Conservation (phyloP, 2,888 invertebrate genomes). For the Epiblema foenella region DNA sequence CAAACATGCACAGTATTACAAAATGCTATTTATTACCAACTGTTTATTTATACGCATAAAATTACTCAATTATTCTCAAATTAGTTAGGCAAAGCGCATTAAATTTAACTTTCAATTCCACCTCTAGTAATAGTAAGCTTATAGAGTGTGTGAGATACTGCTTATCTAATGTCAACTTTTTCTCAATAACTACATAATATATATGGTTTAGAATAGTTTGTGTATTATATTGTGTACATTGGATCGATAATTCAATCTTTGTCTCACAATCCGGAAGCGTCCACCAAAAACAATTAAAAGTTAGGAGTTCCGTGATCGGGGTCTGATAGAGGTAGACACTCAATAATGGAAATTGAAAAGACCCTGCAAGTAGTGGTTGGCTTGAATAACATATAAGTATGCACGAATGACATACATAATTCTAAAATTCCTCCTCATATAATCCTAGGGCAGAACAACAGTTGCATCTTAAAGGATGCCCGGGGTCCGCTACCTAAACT, state of each 20-base stretch:
- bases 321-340: not conserved
- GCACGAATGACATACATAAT: too few relatives aligned
- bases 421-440: too few relatives aligned
- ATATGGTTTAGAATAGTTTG: not conserved
- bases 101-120: not conserved
- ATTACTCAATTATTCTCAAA: not conserved
- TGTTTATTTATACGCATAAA: not conserved
- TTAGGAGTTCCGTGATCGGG: conserved; percentile 11
- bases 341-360: conserved; percentile 7
- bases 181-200: not conserved
- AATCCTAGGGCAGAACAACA: too few relatives aligned
- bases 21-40: too few relatives aligned
- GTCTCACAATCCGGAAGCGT: not conserved
- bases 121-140: too few relatives aligned
- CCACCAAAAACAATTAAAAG: conserved; percentile 18
- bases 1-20: not conserved
- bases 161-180: not conserved
- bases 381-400: not conserved
- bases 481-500: too few relatives aligned
- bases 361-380: not conserved
- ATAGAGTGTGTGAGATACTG: not conserved
- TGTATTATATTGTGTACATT: not conserved
- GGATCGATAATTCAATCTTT: not conserved
- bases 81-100: not conserved
- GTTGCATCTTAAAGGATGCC: too few relatives aligned